Evolutionary conservation across 1,140 invertebrate species (phyloP), one percentile per base, ranked within the genome.

Genomic region (Chionoecetes opilio): DNA sequence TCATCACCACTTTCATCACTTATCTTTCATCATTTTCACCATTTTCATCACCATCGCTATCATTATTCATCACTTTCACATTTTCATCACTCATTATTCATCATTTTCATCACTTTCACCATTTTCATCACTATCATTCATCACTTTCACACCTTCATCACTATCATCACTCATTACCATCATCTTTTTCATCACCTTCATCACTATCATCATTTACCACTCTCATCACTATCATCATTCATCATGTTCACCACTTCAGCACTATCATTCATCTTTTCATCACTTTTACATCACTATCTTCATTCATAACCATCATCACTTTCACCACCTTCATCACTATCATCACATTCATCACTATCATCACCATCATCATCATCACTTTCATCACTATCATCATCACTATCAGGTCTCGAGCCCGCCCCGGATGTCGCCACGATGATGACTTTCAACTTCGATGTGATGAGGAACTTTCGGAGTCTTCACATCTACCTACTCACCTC

Each of bases 391-490:
- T 14, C 29, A n/a, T 29, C 46, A 38, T 38, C 29, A 38, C 88
- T 14, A 29, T 38, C 46, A 38, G 94, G 94, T 8, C 46, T 95
- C 38, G 94, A 91, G 34, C 94, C 94, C 11, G 94, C 94, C 11
- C 94, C 94, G 6, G 94, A 92, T 21, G 91, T 82, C 9, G 96
- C 96, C 3, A 96, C 98, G 41, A 97, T 98, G 96, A 97, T 98
- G 53, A 96, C 97, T 32, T 98, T 98, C 97, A 97, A 98, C 96
- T 98, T 98, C 97, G 98, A 98, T 91, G 97, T 97, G 94, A 96
- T 98, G 32, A 97, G 98, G 75, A 98, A 98, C 96, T 98, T 98
- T 96, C 97, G 97, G 6, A 97, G 97, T 8, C 97, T 98, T 17
- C 97, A 97, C 96, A 97, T 98, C 82, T 98, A 95, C 41, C 82